Conservation (phyloP, 2,888 invertebrate genomes). For the Drosophila koepferae region DNA sequence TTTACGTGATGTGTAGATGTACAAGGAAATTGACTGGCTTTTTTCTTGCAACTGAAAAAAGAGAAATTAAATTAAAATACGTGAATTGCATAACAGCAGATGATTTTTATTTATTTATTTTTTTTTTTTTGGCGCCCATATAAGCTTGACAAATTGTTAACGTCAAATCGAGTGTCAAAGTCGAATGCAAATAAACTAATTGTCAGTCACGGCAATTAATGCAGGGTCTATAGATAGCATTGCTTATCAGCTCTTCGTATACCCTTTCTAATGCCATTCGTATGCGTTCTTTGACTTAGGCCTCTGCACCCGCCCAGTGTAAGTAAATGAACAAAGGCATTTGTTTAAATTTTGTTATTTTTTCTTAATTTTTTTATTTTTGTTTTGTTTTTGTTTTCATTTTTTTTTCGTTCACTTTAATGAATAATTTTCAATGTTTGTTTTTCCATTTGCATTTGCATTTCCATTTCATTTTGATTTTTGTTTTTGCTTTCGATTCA, state of each 20-base stretch:
- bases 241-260: conserved; percentile 36
- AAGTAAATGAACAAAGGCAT: conserved; percentile 26
- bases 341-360: conserved; percentile 37
- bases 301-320: conserved; percentile 12
- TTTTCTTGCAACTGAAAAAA: neutral
- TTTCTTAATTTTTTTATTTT: conserved; percentile 35
- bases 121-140: neutral
- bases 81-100: conserved; percentile 22
- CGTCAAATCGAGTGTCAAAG: conserved; percentile 36
- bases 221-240: conserved; percentile 40
- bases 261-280: neutral
- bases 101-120: neutral
- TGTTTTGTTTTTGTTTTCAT: conserved; percentile 19
- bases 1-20: neutral
- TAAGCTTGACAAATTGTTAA: conserved; percentile 71
- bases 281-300: neutral
- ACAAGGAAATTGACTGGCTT: neutral
- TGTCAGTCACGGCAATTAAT: conserved; percentile 32
- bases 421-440: conserved; percentile 68
- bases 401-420: conserved; percentile 57
- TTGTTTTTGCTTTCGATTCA: conserved; percentile 16
- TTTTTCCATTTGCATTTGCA: conserved; percentile 24
- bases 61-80: no score
- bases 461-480: conserved; percentile 4
- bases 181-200: conserved; percentile 46